These are phyloP conservation scores for Anoplophora glabripennis DNA, from an alignment of 1,140 invertebrate genomes.

Conservation along the genomic window DNA sequence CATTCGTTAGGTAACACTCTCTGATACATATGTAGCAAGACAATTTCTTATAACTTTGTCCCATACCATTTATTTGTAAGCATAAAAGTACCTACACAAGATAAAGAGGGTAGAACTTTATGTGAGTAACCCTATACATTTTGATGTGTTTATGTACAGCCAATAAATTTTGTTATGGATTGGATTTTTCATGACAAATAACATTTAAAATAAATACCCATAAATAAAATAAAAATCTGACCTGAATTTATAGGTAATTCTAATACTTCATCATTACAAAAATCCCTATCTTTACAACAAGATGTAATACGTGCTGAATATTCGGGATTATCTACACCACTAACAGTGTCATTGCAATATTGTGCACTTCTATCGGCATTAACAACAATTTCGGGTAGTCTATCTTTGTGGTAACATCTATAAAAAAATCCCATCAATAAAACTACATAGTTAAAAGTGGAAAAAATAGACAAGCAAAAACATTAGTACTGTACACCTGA, in stretches of 20 bases:
- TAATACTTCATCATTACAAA: conserved; percentile 33
- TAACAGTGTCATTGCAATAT: conserved; percentile 34
- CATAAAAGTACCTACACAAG: too few species aligned
- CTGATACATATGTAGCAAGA: too few species aligned
- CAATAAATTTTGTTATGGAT: too few species aligned
- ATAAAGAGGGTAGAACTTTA: too few species aligned
- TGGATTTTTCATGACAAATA: too few species aligned
- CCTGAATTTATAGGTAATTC: not conserved
- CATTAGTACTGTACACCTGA: not conserved
- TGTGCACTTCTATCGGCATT: conserved; percentile 20
- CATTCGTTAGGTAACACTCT: too few species aligned
- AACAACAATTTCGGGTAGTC: conserved; percentile 28
- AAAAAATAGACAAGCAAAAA: conserved; percentile 1
- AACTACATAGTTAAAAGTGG: conserved; percentile 2
- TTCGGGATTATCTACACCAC: conserved; percentile 23
- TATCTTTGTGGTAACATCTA: conserved; percentile 38
- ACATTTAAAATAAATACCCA: too few species aligned
- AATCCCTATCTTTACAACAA: conserved; percentile 40
- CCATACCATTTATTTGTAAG: too few species aligned
- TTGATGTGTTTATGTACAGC: too few species aligned
- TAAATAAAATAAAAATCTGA: too few species aligned
- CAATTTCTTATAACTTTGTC: too few species aligned
- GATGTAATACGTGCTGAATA: conserved; percentile 23
- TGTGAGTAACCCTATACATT: too few species aligned
- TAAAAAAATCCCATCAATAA: conserved; percentile 27